Evolutionary conservation across 2,888 invertebrate species (phyloP).

Genomic region (Drosophila rellima): DNA sequence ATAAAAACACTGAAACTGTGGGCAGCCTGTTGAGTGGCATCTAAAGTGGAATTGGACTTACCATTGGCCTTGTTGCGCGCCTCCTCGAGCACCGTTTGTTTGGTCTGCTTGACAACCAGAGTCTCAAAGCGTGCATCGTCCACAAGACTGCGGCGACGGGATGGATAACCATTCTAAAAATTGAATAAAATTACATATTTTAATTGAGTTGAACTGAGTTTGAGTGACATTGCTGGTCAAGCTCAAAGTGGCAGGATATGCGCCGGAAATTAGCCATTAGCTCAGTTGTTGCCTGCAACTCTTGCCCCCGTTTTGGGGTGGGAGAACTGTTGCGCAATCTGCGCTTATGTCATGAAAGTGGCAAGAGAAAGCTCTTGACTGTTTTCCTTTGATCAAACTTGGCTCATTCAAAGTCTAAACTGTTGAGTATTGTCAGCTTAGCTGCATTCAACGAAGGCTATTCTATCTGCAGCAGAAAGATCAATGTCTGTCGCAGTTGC

Average conservation of each 20-base stretch:
- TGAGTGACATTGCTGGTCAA: slow-evolving; percentile 7
- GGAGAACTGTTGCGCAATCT: slow-evolving; percentile 30
- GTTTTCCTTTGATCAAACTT: slow-evolving; percentile 9
- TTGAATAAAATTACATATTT: slow-evolving; percentile 2
- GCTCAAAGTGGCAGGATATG: slow-evolving; percentile 56
- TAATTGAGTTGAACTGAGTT: slow-evolving; percentile 10
- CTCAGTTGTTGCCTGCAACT: slow-evolving; percentile 7
- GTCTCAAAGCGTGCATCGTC: slow-evolving; percentile 99
- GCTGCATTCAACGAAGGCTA: slow-evolving; percentile 14
- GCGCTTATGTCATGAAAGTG: slow-evolving; percentile 24
- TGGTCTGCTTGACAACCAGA: slow-evolving; percentile 97
- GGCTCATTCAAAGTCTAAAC: slow-evolving; percentile 12
- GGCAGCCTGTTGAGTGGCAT: too few relatives aligned
- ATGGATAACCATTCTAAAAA: slow-evolving; percentile 97
- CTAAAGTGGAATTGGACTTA: slow-evolving; percentile 85
- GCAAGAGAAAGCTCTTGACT: slow-evolving; percentile 28
- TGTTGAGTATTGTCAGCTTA: slow-evolving; percentile 1
- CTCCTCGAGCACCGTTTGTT: slow-evolving; percentile 96
- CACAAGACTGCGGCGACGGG: slow-evolving; percentile 97
- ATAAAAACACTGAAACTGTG: slow-evolving; percentile 12
- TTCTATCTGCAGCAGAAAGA: slow-evolving; percentile 33
- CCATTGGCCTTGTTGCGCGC: slow-evolving; percentile 95
- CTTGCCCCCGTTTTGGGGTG: slow-evolving; percentile 1
- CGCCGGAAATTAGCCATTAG: slow-evolving; percentile 64
- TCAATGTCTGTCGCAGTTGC: slow-evolving; percentile 35